Base-by-base conservation (phyloP, 2,797 vertebrate species). In the Hapalemur alaotrensis region DNA sequence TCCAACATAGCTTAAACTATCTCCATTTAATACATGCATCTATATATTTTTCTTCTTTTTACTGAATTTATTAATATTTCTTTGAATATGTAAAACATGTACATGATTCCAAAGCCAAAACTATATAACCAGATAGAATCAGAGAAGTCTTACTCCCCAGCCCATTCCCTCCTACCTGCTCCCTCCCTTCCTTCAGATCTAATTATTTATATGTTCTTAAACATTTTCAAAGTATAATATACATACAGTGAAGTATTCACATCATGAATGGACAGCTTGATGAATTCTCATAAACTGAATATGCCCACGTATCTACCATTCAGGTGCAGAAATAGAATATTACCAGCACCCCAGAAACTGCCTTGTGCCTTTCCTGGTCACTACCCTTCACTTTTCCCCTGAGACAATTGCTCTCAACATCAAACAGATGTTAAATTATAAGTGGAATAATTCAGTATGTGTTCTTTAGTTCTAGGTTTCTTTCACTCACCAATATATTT, bases 51-150 rank as follows among this genome's bases (percentile, higher is more conserved):
- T 87, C 13, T 92, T 73, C 67, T 78, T 92, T 91, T 76, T 30
- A 80, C 18, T 94, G 32, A 92, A 80, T 65, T 65, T 65, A 65
- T 57, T 57, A 57, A 57, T 25, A 57, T 65, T 86, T 82, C 9
- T 95, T 97, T 95, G 43, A n/a, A 67, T 88, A 41, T 72, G 32
- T 80, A 92, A 92, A 95, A n/a, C 17, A 61, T 4, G 9, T 41
- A 41, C 17, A 23, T 70, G 41, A 79, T 91, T 43, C 4, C 46
- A 75, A 96, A 92, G 35, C 38, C 54, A 61, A 96, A 89, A 63
- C 48, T 41, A 15, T n/a, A 32, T 3, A 61, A 65, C 28, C 73
- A 95, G 50, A 38, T n/a, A 46, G 75, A 88, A 41, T 93, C 57
- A 86, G 65, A 81, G 57, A 67, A 86, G 10, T 43, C 50, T 88